A percentile compares a stretch with the other conserved stretches of the same genome.
Conservation (phyloP, 2,113 vertebrate species). For the Aldabrachelys gigantea region DNA sequence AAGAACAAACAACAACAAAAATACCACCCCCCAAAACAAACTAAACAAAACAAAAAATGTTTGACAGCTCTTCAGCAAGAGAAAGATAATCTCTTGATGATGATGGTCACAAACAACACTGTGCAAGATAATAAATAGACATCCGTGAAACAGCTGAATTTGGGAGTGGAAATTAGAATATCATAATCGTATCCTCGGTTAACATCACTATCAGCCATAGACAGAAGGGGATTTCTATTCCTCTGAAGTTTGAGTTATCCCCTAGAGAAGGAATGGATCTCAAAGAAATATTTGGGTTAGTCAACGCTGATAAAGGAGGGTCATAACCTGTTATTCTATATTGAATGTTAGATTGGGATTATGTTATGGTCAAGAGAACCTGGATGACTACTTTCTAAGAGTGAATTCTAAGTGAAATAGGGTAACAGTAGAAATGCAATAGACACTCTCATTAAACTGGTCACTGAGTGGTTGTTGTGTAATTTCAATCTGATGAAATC, state of each 20-base stretch:
- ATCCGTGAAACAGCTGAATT: background rate
- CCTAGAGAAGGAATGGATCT: background rate
- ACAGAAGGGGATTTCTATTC: background rate
- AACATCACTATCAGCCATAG: background rate
- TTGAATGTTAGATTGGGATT: background rate
- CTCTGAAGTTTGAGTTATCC: background rate
- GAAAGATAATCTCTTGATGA: background rate
- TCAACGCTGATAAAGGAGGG: background rate
- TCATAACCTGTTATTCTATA: background rate
- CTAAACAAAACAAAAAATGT: background rate
- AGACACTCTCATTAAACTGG: background rate
- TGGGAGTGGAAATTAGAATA: background rate
- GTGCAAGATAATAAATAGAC: background rate
- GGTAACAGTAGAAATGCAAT: background rate
- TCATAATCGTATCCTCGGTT: background rate
- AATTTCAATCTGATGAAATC: background rate
- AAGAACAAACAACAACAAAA: background rate
- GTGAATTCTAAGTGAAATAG: background rate
- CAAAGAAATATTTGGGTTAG: background rate
- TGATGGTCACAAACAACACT: background rate
- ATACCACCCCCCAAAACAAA: accelerated
- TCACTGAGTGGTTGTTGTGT: background rate
- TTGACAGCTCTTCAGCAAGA: background rate
- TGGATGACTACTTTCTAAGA: background rate
- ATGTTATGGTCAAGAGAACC: background rate